These are phyloP conservation scores for Palythoa grandiflora DNA, from an alignment of 92 coral and sea anemone species.

Conservation along the genomic window DNA sequence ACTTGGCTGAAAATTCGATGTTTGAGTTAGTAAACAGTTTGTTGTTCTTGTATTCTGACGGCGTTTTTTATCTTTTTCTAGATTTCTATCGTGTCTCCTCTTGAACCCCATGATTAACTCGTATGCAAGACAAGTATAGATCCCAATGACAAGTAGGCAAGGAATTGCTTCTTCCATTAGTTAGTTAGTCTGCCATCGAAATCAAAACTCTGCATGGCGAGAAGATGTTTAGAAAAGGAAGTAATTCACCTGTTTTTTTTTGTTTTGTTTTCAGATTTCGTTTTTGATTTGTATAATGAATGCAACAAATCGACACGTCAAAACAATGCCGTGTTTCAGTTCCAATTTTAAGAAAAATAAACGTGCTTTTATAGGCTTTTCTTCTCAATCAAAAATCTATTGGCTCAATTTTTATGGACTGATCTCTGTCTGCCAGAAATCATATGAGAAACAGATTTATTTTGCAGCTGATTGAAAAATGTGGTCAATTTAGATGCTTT, in stretches of 20 bases:
- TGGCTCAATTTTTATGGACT: too few relatives aligned
- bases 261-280: background rate
- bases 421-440: too few relatives aligned
- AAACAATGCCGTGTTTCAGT: background rate
- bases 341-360: too few relatives aligned
- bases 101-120: slow-evolving; percentile 32
- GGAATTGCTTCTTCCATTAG: slow-evolving; percentile 32
- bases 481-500: background rate
- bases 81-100: background rate
- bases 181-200: background rate
- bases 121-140: slow-evolving; percentile 23
- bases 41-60: background rate
- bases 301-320: background rate
- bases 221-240: background rate
- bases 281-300: background rate
- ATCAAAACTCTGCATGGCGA: background rate
- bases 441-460: background rate
- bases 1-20: slow-evolving; percentile 14
- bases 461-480: background rate
- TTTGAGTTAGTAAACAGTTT: background rate
- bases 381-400: background rate
- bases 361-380: too few relatives aligned
- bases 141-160: background rate
- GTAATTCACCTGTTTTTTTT: background rate
- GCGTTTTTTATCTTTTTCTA: background rate